A percentile compares a stretch with the other conserved stretches of the same genome.
These are phyloP conservation scores for Rhynchonema sp. DNA, from an alignment of 2,888 invertebrate genomes.

Conservation along the genomic window DNA sequence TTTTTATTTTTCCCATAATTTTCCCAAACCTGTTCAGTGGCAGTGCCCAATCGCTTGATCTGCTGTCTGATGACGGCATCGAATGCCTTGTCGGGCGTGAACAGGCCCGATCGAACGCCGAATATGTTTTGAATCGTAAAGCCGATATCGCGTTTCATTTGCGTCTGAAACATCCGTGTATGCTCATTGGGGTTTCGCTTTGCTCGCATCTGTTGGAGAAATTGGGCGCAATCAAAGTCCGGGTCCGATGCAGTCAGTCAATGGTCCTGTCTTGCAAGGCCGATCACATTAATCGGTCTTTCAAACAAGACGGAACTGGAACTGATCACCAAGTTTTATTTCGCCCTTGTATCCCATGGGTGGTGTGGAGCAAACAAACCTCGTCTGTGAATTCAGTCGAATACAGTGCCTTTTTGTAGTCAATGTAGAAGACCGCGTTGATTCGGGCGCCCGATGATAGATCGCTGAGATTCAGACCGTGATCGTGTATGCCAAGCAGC, in stretches of 20 bases:
- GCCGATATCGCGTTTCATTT: slow-evolving; percentile 8
- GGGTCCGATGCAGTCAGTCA: no score
- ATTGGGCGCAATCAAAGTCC: no score
- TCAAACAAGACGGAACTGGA: no score
- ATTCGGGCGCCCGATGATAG: background rate
- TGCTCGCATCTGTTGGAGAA: no score
- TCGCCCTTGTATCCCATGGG: no score
- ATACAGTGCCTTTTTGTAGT: background rate
- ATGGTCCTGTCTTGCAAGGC: no score
- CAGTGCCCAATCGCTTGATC: slow-evolving; percentile 25
- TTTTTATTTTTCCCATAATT: no score
- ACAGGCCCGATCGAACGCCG: slow-evolving; percentile 32
- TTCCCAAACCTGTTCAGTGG: slow-evolving; percentile 18
- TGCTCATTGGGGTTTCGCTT: no score
- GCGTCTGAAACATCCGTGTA: background rate
- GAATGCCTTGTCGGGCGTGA: slow-evolving; percentile 33
- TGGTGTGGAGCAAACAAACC: background rate
- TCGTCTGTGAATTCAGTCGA: background rate
- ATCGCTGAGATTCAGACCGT: background rate
- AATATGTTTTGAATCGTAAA: slow-evolving; percentile 32
- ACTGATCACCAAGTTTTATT: no score
- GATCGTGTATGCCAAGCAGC: background rate
- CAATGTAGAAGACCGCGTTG: background rate
- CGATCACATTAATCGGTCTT: no score
- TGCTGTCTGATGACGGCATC: slow-evolving; percentile 32